A percentile compares a stretch with the other conserved stretches of the same genome.
Conservation (phyloP, 2,888 invertebrate genomes). For the Zaprionus bogoriensis region DNA sequence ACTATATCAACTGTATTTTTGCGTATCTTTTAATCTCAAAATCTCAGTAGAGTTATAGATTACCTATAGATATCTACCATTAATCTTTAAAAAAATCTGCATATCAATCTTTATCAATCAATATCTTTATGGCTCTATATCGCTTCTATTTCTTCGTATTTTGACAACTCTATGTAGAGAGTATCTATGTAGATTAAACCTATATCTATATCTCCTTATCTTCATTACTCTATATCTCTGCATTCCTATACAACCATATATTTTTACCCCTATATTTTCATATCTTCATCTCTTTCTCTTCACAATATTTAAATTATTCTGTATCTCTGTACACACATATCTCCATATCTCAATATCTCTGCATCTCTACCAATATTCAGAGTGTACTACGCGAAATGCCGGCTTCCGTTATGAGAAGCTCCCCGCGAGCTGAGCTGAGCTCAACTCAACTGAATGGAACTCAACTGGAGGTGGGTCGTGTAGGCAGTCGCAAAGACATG, state of each 20-base stretch:
- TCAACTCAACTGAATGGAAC: not conserved
- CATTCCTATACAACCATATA: not conserved
- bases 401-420: slow-evolving; percentile 48
- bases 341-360: not conserved
- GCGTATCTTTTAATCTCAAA: too few species aligned
- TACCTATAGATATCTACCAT: not conserved
- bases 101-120: too few species aligned
- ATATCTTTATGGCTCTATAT: not conserved
- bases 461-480: slow-evolving; percentile 41
- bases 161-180: too few species aligned
- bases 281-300: not conserved
- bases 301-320: too few species aligned
- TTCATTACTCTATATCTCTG: not conserved
- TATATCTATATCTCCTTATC: not conserved
- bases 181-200: not conserved
- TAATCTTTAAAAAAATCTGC: too few species aligned
- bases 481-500: slow-evolving; percentile 20
- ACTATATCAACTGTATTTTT: too few species aligned
- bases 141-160: not conserved
- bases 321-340: not conserved
- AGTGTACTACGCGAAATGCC: slow-evolving; percentile 26
- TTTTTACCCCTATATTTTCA: not conserved
- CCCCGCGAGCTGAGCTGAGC: not conserved
- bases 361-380: not conserved
- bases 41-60: too few species aligned